Evolutionary conservation across 2,797 vertebrate species (phyloP), one percentile per base, ranked within the genome.

Genomic region (Aselliscus stoliczkanus): DNA sequence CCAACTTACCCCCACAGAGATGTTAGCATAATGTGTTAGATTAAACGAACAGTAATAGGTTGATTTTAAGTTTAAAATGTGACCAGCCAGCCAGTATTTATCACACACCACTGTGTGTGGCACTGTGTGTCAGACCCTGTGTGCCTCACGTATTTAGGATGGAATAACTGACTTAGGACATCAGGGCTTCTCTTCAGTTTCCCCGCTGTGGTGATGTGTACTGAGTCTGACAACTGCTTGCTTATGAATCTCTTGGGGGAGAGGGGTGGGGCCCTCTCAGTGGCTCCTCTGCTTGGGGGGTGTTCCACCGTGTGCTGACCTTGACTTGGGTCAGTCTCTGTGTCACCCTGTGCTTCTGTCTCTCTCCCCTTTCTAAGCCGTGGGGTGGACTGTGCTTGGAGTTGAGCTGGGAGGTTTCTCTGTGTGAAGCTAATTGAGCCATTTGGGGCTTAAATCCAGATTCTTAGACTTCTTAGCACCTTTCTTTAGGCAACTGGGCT

Each of bases 31-130:
- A 60, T 50, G 80, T n/a, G 23, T 85, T 37, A 23, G 21, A 47
- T 31, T 1, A 23, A 70, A 14, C 20, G 42, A 70, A 44, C 14
- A 34, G 37, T 50, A 21, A 37, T 31, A 72, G 72, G 14, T 54
- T 72, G 37, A 56, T 37, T 73, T 87, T 89, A 69, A 42, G 47
- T 94, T 89, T 86, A 29, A 52, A 82, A 39, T n/a, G 23, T 29
- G 18, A 13, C 77, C 91, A 29, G 50, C 31, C 47, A 34, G 1
- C 9, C 81, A 18, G 5, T 42, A 34, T 5, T 44, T 11, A 29
- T 4, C 6, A 21, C 1, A n/a, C 7, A 3, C 44, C 11, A 4
- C 9, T 23, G 17, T 21, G 10, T 73, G 4, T 13, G 14, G 47
- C 76, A 10, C 31, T 15, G 0, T 54, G 0, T 42, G 58, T 2